Base-by-base conservation (phyloP, 2,113 vertebrate species). In the Anoplopoma fimbria region DNA sequence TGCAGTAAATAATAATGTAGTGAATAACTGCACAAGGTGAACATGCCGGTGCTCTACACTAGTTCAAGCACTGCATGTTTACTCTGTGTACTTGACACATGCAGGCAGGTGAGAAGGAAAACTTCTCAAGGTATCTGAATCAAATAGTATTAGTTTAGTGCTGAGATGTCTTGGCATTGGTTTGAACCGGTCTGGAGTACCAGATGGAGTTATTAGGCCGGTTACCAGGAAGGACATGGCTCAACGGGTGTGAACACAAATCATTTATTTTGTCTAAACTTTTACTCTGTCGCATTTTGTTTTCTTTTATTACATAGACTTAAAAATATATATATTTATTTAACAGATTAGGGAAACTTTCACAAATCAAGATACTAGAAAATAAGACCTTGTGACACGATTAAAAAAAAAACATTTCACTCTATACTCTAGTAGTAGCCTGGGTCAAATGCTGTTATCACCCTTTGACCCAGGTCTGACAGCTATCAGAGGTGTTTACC, bases 191-290 rank as follows among this genome's bases (percentile, higher is more conserved):
- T n/a, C 70, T 77, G 68, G 34, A 53, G 49, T 0, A 63, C 8
- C 77, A 85, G 72, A 85, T 75, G 84, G 63, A 53, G 25, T 36
- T 74, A 69, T 76, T 29, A 40, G 58, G 47, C 40, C 36, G 8
- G 38, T 74, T 1, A 69, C 47, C 40, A 72, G 69, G 68, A n/a
- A 34, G 45, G 21, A 45, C 31, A 6, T 14, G 5, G 25, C 4
- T 63, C 58, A 31, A 3, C 27, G 15, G 23, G 4, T 17, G 21
- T 19, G 36, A 27, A 42, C 38, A 19, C 19, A 47, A 69, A 78
- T 61, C 55, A 13, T 5, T 23, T 21, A 40, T 61, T 47, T 57
- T 12, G 2, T 68, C 29, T 19, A 6, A 45, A 58, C 15, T 36
- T 47, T 61, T 25, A 15, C 14, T 60, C 60, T 47, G 29, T 51